Evolutionary conservation across 23 tunicate genomes (phyloP).

Genomic region (Phallusia fumigata): DNA sequence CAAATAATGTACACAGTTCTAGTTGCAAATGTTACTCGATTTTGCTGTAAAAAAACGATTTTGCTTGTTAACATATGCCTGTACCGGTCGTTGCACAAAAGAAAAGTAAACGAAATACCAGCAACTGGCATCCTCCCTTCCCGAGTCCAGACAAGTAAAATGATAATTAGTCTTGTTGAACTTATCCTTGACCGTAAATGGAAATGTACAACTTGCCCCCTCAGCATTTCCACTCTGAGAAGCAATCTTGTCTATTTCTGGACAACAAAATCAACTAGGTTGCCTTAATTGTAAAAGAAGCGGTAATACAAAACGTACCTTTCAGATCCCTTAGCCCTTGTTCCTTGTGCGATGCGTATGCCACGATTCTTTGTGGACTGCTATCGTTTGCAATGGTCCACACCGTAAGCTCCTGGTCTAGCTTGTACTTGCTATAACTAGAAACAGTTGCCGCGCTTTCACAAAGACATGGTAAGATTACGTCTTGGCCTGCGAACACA

Average conservation of each 20-base stretch:
- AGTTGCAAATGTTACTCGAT: too few relatives aligned
- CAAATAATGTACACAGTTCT: too few relatives aligned
- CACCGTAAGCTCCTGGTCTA: not conserved
- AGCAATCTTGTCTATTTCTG: not conserved
- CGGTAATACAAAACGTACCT: not conserved
- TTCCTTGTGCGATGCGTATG: not conserved
- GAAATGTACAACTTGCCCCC: slow-evolving; percentile 32
- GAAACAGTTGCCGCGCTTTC: not conserved
- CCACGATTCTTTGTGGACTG: not conserved
- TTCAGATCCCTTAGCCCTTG: not conserved
- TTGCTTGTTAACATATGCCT: too few relatives aligned
- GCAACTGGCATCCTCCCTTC: slow-evolving; percentile 36
- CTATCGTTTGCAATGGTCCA: not conserved
- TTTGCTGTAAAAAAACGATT: too few relatives aligned
- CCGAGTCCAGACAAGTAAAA: slow-evolving; percentile 38
- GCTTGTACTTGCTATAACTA: not conserved
- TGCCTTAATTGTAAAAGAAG: not conserved
- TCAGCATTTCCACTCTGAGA: slow-evolving; percentile 47
- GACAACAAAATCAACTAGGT: not conserved
- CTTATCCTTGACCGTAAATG: slow-evolving; percentile 15
- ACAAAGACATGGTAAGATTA: not conserved
- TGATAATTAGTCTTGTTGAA: slow-evolving; percentile 18
- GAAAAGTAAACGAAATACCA: slow-evolving; percentile 32
- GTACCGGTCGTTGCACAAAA: too few relatives aligned
- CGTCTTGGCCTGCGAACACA: slow-evolving; percentile 20